These are phyloP conservation scores for Gymnocheta viridis DNA, from an alignment of 2,888 invertebrate species.

Conservation along the genomic window DNA sequence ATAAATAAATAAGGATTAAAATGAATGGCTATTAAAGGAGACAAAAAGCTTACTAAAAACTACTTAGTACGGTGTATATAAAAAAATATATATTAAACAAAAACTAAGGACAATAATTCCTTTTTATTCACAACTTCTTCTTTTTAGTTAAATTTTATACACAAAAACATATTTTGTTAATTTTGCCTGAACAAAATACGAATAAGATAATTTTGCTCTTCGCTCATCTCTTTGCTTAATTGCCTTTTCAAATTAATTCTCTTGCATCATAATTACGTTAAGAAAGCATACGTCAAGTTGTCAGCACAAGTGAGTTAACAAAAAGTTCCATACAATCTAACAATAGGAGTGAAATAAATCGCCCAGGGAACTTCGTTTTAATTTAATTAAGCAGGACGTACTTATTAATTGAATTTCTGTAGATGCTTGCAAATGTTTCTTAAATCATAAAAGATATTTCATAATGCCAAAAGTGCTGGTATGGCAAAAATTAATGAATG, in stretches of 20 bases:
- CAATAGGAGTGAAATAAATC: conserved; percentile 1
- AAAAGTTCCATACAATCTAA: background rate
- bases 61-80: too few relatives aligned
- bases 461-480: background rate
- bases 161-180: too few relatives aligned
- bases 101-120: too few relatives aligned
- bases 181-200: too few relatives aligned
- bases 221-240: background rate
- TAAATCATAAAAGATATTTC: background rate
- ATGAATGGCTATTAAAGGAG: too few relatives aligned
- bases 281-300: background rate
- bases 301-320: background rate
- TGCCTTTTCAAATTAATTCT: background rate
- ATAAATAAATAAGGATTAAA: too few relatives aligned
- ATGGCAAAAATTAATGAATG: conserved; percentile 8
- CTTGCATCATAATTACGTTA: background rate
- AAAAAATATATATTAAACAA: too few relatives aligned
- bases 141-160: too few relatives aligned
- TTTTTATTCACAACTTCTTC: too few relatives aligned
- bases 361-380: background rate
- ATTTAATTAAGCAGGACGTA: background rate
- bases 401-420: background rate
- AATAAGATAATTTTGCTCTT: background rate
- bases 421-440: background rate
- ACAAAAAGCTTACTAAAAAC: too few relatives aligned